A percentile compares a stretch with the other conserved stretches of the same genome.
Evolutionary conservation across 2,113 vertebrate genomes (phyloP).

Genomic region (Cyprinodon tularosa): DNA sequence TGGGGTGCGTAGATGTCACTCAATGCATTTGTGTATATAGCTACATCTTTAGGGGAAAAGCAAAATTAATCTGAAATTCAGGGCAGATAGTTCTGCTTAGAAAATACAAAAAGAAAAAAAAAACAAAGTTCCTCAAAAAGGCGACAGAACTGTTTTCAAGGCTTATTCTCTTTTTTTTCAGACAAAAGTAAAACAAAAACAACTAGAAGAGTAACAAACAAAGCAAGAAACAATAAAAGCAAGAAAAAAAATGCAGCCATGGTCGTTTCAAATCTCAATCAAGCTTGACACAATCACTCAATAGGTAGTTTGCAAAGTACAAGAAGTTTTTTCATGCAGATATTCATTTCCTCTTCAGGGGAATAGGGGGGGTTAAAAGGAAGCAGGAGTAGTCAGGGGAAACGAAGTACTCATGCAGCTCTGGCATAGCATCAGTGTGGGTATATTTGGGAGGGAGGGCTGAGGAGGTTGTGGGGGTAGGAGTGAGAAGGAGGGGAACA

Average conservation of each 20-base stretch:
- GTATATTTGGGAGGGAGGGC: constrained; percentile 76
- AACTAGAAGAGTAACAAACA: constrained; percentile 83
- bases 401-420: constrained; percentile 94
- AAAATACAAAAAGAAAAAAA: constrained; percentile 64
- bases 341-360: constrained; percentile 82
- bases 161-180: constrained; percentile 75
- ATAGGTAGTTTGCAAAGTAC: constrained; percentile 95
- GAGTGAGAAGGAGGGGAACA: constrained; percentile 77
- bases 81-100: constrained; percentile 75
- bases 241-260: constrained; percentile 91
- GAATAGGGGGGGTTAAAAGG: constrained; percentile 71
- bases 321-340: constrained; percentile 93
- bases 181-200: constrained; percentile 85
- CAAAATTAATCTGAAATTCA: constrained; percentile 77
- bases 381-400: constrained; percentile 77
- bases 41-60: constrained; percentile 79
- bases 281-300: constrained; percentile 93
- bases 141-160: constrained; percentile 82
- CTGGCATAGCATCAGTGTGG: constrained; percentile 86
- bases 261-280: constrained; percentile 92
- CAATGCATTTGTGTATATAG: constrained; percentile 82
- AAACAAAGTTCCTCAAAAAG: constrained; percentile 78
- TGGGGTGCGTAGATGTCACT: constrained; percentile 79
- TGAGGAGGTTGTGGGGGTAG: constrained; percentile 68
- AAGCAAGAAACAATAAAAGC: constrained; percentile 91